phyloP scores from a whole-genome alignment of 1,140 invertebrate species.

The Parapsyche elsis region DNA sequence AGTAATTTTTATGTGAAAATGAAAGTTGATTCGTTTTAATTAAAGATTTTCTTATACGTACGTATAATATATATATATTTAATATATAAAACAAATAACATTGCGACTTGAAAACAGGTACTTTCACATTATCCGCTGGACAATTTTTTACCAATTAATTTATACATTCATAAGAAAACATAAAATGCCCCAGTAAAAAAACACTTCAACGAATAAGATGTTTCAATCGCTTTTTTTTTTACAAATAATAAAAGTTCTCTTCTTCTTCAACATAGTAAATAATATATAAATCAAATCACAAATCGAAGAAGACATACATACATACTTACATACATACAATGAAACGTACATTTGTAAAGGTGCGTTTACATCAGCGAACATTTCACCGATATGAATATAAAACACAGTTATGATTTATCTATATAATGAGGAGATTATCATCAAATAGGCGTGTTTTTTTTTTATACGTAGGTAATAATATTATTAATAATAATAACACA shows the following conservation, averaged over 20 bases:
- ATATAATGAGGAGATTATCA: conserved; percentile 4
- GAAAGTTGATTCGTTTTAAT: too few relatives aligned
- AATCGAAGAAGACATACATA: conserved; percentile 9
- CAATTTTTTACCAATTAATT: background rate
- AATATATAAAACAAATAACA: conserved; percentile 56
- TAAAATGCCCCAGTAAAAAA: background rate
- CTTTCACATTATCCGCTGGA: conserved; percentile 26
- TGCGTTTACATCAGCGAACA: background rate
- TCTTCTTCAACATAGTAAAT: background rate
- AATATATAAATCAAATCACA: conserved; percentile 15
- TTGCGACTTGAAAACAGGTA: conserved; percentile 54
- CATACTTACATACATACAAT: background rate
- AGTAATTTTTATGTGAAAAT: too few relatives aligned
- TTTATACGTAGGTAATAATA: too few relatives aligned
- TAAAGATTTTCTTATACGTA: background rate
- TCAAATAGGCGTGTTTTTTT: conserved; percentile 8
- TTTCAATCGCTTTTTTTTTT: conserved; percentile 8
- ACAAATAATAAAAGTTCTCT: conserved; percentile 24
- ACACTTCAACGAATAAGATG: background rate
- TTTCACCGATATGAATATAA: too few relatives aligned
- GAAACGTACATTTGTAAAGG: background rate
- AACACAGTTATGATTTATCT: too few relatives aligned
- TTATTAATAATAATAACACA: too few relatives aligned
- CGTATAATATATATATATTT: conserved; percentile 42
- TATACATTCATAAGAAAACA: background rate